These are phyloP conservation scores for Laspeyria flexula DNA, from an alignment of 2,888 invertebrate species.

Conservation along the genomic window DNA sequence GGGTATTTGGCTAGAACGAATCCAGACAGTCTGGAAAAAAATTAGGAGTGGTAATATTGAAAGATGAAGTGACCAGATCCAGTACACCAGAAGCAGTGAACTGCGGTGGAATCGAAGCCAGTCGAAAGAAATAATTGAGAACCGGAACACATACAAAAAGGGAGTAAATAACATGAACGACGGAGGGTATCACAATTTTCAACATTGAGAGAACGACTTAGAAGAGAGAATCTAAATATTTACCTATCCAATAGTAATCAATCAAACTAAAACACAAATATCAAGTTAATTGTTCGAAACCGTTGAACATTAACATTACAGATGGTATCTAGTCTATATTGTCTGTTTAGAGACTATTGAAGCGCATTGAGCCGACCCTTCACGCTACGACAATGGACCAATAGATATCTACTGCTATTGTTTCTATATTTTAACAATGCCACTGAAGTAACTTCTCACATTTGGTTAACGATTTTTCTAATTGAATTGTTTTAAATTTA, in stretches of 20 bases:
- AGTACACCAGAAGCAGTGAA: too few species aligned
- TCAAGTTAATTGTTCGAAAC: conserved; percentile 2
- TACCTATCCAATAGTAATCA: background rate
- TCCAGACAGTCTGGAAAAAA: too few species aligned
- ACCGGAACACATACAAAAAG: too few species aligned
- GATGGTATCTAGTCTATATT: conserved; percentile 35
- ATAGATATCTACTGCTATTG: conserved; percentile 30
- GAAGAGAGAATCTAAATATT: background rate
- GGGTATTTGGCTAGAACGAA: too few species aligned
- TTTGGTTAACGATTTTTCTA: conserved; percentile 2
- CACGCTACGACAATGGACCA: conserved; percentile 26
- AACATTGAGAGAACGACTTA: too few species aligned
- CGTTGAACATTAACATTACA: conserved; percentile 20
- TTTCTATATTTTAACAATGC: conserved; percentile 11
- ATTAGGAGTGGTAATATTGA: too few species aligned
- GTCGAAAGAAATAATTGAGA: too few species aligned
- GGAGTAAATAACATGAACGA: too few species aligned
- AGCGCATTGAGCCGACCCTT: conserved; percentile 29
- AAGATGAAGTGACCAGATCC: too few species aligned
- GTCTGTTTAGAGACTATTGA: conserved; percentile 35
- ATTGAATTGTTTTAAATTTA: background rate
- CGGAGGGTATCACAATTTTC: too few species aligned
- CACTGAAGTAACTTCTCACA: background rate
- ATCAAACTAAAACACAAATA: background rate
- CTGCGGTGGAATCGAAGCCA: too few species aligned